Conservation (phyloP, 2,113 vertebrate genomes). For the Pseudorasbora parva region DNA sequence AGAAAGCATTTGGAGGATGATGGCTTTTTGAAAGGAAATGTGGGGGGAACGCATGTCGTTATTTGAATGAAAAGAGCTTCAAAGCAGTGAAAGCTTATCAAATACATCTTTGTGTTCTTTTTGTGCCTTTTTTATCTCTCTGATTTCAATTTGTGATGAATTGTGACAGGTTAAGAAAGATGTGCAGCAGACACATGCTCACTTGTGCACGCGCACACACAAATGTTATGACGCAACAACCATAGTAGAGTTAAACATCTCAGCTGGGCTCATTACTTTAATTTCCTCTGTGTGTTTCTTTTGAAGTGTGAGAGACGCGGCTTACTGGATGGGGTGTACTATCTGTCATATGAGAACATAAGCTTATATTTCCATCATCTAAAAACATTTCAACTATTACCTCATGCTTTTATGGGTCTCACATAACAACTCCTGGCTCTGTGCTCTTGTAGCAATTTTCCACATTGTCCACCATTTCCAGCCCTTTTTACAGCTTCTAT, state of each 20-base stretch:
- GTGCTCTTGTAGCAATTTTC: conserved; percentile 22
- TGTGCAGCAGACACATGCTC: background rate
- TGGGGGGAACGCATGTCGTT: conserved; percentile 14
- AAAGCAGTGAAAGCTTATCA: conserved; percentile 28
- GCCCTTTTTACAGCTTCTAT: conserved; percentile 1
- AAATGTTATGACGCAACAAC: background rate
- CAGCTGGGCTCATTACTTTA: background rate
- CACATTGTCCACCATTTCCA: background rate
- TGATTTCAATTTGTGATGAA: conserved; percentile 28
- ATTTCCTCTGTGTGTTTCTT: background rate
- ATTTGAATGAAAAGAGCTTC: conserved; percentile 12
- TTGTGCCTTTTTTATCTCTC: conserved; percentile 6
- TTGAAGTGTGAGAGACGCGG: background rate
- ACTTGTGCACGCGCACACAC: background rate
- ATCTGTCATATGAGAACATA: background rate
- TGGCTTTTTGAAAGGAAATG: background rate
- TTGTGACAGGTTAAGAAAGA: conserved; percentile 10
- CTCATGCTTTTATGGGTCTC: conserved; percentile 29
- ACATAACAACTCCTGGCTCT: background rate
- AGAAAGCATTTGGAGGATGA: background rate
- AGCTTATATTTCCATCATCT: conserved; percentile 16
- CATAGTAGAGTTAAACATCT: background rate
- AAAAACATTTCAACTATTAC: conserved; percentile 8
- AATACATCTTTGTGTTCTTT: conserved; percentile 39
- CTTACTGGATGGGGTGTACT: background rate